Percentiles rank a stretch among this genome's conserved stretches.
Conservation (phyloP, 1,140 invertebrate genomes). For the Drosophila bifasciata region DNA sequence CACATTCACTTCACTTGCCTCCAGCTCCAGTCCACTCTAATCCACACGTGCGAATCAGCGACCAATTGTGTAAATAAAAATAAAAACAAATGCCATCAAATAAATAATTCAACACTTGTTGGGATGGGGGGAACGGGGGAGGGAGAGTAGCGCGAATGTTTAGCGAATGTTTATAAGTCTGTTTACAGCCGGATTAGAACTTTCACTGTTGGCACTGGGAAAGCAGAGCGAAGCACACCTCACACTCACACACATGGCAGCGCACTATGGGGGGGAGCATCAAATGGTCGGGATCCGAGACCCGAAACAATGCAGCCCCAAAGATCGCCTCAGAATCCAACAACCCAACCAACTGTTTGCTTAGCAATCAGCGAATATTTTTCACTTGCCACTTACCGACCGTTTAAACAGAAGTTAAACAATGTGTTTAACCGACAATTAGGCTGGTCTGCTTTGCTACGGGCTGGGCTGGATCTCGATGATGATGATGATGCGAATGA, state of each 20-base stretch:
- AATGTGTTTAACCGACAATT: conserved; percentile 52
- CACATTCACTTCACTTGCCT: too few species aligned
- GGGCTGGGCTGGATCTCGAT: too few species aligned
- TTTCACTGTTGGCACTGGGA: conserved; percentile 62
- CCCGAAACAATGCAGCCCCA: conserved; percentile 1
- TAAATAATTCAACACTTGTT: conserved; percentile 57
- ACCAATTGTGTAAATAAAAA: conserved; percentile 45
- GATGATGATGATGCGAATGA: too few species aligned
- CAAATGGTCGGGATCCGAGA: too few species aligned
- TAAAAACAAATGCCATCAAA: too few species aligned
- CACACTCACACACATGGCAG: neutral
- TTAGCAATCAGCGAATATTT: conserved; percentile 27
- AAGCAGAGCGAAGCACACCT: conserved; percentile 22
- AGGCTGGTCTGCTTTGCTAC: conserved; percentile 9
- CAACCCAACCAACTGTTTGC: conserved; percentile 17
- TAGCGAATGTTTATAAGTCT: conserved; percentile 4
- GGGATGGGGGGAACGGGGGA: neutral
- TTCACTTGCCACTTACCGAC: conserved; percentile 31
- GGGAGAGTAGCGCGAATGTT: conserved; percentile 28
- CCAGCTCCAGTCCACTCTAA: neutral
- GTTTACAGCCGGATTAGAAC: conserved; percentile 71
- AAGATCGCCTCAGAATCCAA: neutral
- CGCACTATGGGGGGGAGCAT: neutral
- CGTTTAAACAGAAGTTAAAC: conserved; percentile 38
- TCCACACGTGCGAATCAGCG: neutral